These are phyloP conservation scores for Heliconius sara DNA, from an alignment of 2,888 invertebrate genomes.

Conservation along the genomic window DNA sequence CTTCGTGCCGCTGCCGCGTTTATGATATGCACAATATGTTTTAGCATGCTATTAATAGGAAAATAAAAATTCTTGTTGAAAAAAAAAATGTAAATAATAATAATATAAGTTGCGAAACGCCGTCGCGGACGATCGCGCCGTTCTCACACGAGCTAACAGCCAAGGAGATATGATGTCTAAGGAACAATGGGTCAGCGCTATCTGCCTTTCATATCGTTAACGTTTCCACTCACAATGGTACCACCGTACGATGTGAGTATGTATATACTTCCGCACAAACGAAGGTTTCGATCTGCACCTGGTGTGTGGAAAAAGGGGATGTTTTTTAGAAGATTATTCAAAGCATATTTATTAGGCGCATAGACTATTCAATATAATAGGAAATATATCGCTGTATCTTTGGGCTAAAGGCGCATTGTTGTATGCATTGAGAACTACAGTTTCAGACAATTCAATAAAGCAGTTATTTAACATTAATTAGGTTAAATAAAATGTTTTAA, in stretches of 20 bases:
- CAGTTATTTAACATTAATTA: too few species aligned
- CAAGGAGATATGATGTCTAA: slow-evolving; percentile 53
- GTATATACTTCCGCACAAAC: slow-evolving; percentile 48
- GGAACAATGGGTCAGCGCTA: slow-evolving; percentile 53
- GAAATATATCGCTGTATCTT: too few species aligned
- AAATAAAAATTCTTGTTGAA: neutral
- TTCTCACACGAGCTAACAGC: slow-evolving; percentile 52
- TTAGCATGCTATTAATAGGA: too few species aligned
- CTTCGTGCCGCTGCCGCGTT: too few species aligned
- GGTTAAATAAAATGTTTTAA: too few species aligned
- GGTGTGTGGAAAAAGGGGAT: neutral
- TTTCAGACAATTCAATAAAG: too few species aligned
- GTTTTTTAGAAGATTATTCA: too few species aligned
- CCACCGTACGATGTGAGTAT: slow-evolving; percentile 30
- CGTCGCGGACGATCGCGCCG: slow-evolving; percentile 36
- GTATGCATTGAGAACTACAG: too few species aligned
- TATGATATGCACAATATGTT: neutral
- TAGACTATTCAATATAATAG: too few species aligned
- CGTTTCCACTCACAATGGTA: slow-evolving; percentile 48
- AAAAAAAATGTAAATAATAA: neutral
- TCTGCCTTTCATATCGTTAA: slow-evolving; percentile 55
- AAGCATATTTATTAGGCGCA: too few species aligned
- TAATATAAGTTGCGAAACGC: slow-evolving; percentile 24
- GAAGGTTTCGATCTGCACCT: slow-evolving; percentile 47
- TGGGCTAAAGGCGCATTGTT: too few species aligned